Percentiles rank a stretch among this genome's conserved stretches.
These are phyloP conservation scores for Agrotis clavis DNA, from an alignment of 2,888 invertebrate genomes.

Conservation along the genomic window DNA sequence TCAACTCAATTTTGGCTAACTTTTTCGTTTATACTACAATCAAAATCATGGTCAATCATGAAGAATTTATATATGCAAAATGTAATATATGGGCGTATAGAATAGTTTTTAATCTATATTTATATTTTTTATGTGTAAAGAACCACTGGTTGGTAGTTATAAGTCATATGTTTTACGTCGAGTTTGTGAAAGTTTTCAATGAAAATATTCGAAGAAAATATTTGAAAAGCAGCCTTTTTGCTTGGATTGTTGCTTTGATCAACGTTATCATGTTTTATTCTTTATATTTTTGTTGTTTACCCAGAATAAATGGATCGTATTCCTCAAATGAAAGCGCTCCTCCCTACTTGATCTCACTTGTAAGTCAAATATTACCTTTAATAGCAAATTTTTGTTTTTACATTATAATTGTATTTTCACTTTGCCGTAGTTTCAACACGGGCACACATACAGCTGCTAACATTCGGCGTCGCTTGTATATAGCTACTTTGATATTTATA, in stretches of 20 bases:
- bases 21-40: constrained; percentile 15
- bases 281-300: constrained; percentile 10
- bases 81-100: not conserved
- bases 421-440: constrained; percentile 11
- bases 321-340: not conserved
- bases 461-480: constrained; percentile 13
- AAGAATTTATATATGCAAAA: constrained; percentile 4
- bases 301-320: not conserved
- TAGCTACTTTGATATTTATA: constrained; percentile 23
- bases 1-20: constrained; percentile 12
- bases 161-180: constrained; percentile 24
- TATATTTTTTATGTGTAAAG: not conserved
- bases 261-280: not conserved
- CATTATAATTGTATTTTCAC: constrained; percentile 12
- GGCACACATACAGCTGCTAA: not conserved
- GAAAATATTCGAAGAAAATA: constrained; percentile 17
- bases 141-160: constrained; percentile 24
- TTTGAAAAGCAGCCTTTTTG: constrained; percentile 19
- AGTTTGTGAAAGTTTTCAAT: constrained; percentile 27
- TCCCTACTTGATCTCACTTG: not conserved
- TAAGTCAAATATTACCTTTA: constrained; percentile 12
- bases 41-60: not conserved
- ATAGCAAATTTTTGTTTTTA: constrained; percentile 15
- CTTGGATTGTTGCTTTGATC: constrained; percentile 13
- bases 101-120: constrained; percentile 15